phyloP scores from a whole-genome alignment of 2,888 invertebrate genomes.

The Tetragonula carbonaria region DNA sequence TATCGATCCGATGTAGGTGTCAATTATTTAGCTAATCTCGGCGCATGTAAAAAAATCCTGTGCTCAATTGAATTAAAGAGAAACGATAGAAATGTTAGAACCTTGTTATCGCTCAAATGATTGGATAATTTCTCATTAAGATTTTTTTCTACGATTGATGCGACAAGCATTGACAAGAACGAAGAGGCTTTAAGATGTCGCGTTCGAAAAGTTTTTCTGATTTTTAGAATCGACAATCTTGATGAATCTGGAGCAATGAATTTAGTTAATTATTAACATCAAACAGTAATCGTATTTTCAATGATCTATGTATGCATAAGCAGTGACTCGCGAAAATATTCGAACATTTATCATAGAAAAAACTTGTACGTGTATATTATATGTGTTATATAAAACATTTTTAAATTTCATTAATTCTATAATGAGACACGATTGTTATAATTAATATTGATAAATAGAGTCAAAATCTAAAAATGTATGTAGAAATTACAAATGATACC shows the following conservation, averaged over 20 bases:
- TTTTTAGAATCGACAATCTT: background rate
- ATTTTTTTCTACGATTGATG: too few species aligned
- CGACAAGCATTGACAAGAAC: background rate
- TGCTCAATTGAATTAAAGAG: background rate
- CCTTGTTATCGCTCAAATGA: background rate
- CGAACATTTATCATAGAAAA: too few species aligned
- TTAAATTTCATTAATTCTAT: too few species aligned
- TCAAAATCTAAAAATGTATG: too few species aligned
- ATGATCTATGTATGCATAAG: background rate
- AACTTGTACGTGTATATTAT: too few species aligned
- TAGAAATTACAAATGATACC: too few species aligned
- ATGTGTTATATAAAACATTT: too few species aligned
- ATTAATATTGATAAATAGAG: too few species aligned
- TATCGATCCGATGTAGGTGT: constrained; percentile 18
- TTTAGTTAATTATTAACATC: background rate
- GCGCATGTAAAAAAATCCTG: background rate
- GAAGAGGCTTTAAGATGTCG: background rate
- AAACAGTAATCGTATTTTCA: background rate
- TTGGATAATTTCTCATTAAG: background rate
- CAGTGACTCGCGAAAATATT: too few species aligned
- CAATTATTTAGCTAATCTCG: constrained; percentile 7
- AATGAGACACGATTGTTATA: too few species aligned
- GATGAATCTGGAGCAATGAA: background rate
- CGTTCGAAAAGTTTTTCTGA: background rate
- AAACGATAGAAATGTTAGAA: background rate